Evolutionary conservation across 2,888 invertebrate species (phyloP), one percentile per base, ranked within the genome.

Genomic region (Lordiphosa andalusiaca): DNA sequence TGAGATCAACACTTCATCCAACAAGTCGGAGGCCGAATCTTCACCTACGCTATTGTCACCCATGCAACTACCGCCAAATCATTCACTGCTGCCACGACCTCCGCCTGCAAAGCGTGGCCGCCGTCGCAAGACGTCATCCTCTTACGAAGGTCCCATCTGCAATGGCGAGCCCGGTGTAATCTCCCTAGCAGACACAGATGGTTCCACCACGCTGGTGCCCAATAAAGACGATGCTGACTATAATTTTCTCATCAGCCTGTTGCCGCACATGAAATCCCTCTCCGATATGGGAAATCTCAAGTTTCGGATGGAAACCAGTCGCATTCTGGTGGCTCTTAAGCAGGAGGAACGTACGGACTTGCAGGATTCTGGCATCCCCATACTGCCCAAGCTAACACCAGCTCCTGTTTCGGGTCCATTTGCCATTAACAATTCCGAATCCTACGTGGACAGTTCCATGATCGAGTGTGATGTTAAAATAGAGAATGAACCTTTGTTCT

Each of bases 381-480:
- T 30, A 3, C 12, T 67, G 35, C 67, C 58, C 4, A 62, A 38
- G 23, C 25, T 60, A 12, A 62, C 44, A 2, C 57, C 67, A 21
- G 61, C 63, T 0, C 49, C 76, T 36, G 30, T 49, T 30, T 39
- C 49, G 12, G 10, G 10, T 3, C 7, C 25, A 6, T 7, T n/a
- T 25, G 38, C 30, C 39, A 2, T n/a, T 44, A 57, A 40, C 4
- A 30, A 37, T 7, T 49, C 53, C 25, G 30, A 19, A 5, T 30
- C 30, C 30, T 58, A 30, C 42, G 13, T 66, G 1, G 55, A 76
- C 10, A 72, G 70, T 35, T 68, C 81, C 1, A 44, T 69, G 30
- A 47, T 78, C 7, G 77, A 78, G 46, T 78, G 77, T 44, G 77
- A 78, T 61, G 82, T 78, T 38, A 78, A 78, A 46, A 81, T 81